Conservation (phyloP, 2,113 vertebrate species). For the Psittacula cyanocephala region DNA sequence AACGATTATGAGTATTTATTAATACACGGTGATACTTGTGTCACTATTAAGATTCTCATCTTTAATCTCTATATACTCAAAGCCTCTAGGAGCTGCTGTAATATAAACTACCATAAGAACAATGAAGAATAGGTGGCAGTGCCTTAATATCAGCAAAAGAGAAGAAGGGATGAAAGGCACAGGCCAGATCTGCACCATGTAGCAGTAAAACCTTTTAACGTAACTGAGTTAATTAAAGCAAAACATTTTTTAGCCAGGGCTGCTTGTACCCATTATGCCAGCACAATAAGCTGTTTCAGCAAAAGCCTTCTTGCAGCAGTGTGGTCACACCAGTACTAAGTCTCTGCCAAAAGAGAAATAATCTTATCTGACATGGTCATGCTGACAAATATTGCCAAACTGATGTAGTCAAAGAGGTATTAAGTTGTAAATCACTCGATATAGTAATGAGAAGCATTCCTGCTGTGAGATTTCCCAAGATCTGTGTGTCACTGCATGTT, state of each 20-base stretch:
- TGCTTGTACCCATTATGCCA: neutral
- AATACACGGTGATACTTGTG: neutral
- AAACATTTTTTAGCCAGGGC: neutral
- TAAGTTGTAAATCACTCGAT: conserved; percentile 4
- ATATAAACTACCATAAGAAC: neutral
- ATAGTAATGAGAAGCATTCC: neutral
- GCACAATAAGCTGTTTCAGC: neutral
- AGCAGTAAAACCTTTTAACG: neutral
- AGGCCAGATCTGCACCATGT: neutral
- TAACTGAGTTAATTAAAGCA: neutral
- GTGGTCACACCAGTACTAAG: neutral
- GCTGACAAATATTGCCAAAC: neutral
- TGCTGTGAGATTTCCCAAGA: neutral
- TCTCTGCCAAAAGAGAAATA: neutral
- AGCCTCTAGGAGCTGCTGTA: conserved; percentile 18
- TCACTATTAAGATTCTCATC: neutral
- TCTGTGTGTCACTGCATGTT: neutral
- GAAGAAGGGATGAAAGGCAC: neutral
- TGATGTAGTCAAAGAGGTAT: neutral
- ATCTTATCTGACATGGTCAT: neutral
- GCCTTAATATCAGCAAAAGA: neutral
- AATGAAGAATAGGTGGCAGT: neutral
- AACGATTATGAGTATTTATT: neutral
- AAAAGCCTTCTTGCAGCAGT: neutral
- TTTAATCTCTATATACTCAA: neutral